Percentiles rank a stretch among this genome's conserved stretches.
Conservation (phyloP, 2,797 vertebrate species). For the Gorsachius magnificus region DNA sequence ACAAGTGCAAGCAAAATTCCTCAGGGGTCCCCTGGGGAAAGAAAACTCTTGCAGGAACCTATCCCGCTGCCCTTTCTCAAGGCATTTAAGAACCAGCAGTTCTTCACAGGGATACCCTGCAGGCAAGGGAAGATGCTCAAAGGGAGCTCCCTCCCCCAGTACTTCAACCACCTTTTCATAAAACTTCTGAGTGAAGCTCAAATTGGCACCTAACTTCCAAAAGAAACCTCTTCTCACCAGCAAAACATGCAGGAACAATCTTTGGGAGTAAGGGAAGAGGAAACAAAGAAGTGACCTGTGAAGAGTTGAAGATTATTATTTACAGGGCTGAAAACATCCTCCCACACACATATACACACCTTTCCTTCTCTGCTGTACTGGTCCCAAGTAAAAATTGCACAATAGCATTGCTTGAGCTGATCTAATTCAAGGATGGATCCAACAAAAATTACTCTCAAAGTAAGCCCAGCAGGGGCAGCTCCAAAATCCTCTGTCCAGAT, state of each 20-base stretch:
- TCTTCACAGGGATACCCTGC: not conserved
- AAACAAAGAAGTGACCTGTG: not conserved
- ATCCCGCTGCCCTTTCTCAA: not conserved
- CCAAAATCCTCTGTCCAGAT: not conserved
- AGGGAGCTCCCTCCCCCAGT: not conserved
- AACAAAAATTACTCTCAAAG: slow-evolving; percentile 18
- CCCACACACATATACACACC: not conserved
- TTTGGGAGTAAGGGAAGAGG: not conserved
- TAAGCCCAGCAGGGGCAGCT: not conserved
- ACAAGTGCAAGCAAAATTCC: not conserved
- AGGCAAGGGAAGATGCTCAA: not conserved
- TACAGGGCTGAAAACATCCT: not conserved
- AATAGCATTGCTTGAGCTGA: not conserved
- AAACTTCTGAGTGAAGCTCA: not conserved
- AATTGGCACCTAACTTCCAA: not conserved
- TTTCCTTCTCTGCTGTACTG: not conserved
- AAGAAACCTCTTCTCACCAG: not conserved
- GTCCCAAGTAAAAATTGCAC: not conserved
- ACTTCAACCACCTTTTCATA: not conserved
- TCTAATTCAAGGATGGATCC: not conserved
- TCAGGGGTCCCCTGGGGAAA: not conserved
- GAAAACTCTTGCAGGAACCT: slow-evolving; percentile 21
- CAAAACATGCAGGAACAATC: not conserved
- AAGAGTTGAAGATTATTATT: not conserved
- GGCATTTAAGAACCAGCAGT: not conserved